These are phyloP conservation scores for Phaethornis superciliosus DNA, from an alignment of 2,113 vertebrate species.

Conservation along the genomic window DNA sequence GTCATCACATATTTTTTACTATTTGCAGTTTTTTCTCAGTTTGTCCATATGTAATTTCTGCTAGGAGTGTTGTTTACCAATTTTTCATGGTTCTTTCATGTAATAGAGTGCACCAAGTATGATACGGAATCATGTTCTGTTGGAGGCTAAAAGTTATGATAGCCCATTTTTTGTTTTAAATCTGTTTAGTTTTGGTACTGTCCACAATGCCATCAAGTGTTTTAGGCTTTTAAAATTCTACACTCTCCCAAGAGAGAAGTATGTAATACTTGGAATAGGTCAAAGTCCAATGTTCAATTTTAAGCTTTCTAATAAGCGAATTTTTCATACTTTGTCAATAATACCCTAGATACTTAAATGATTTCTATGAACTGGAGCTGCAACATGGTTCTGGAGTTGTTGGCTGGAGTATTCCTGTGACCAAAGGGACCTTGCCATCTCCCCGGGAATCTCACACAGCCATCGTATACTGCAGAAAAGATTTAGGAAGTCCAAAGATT, in stretches of 20 bases:
- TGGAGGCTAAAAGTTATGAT: not conserved
- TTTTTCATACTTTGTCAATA: slow-evolving; percentile 27
- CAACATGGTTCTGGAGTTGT: slow-evolving; percentile 90
- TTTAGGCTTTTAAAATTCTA: not conserved
- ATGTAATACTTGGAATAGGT: not conserved
- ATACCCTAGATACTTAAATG: slow-evolving; percentile 87
- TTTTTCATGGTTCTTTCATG: not conserved
- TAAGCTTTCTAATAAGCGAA: not conserved
- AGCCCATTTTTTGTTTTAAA: not conserved
- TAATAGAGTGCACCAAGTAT: not conserved
- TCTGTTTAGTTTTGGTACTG: not conserved
- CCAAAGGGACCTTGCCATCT: slow-evolving; percentile 85
- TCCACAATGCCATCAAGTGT: not conserved
- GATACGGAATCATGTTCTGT: not conserved
- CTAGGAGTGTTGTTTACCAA: not conserved
- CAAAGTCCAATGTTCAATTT: not conserved
- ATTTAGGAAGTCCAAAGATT: slow-evolving; percentile 85
- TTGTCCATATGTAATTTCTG: not conserved
- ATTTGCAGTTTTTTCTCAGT: not conserved
- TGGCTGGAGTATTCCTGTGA: slow-evolving; percentile 91
- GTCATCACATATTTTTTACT: not conserved
- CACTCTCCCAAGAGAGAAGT: not conserved
- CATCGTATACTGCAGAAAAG: slow-evolving; percentile 82
- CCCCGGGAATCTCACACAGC: slow-evolving; percentile 94
- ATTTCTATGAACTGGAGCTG: slow-evolving; percentile 95